Base-by-base conservation (phyloP, 2,113 vertebrate species). In the Sylvilagus bachmani region DNA sequence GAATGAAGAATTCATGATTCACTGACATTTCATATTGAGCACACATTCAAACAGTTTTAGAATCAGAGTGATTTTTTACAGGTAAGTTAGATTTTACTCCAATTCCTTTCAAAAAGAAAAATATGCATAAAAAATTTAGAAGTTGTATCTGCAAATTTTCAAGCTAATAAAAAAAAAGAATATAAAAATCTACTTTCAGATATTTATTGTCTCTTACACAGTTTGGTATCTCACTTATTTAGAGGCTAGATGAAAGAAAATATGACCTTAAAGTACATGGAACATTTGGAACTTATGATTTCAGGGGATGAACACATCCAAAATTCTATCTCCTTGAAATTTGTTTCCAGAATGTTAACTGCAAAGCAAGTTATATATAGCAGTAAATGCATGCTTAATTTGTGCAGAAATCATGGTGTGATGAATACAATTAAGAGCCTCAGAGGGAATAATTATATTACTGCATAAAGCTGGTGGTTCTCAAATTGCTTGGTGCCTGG, bases 341-440 rank as follows among this genome's bases (percentile, higher is more conserved):
- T 98, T 98, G 98, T 98, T 99, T 99, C 98, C 98, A 98, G 98
- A 98, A 99, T 99, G 98, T 98, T 99, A 99, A 98, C 98, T 98
- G 98, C 98, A 98, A 99, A 98, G 98, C 97, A 98, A 98, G 98
- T 99, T 99, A 98, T 98, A 98, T 98, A 98, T 99, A 99, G 98
- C 98, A 98, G 98, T 98, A 99, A 99, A 98, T 98, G 98, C 98
- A 98, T 98, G 98, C 98, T 98, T 99, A 99, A 99, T 99, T 98
- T 99, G 98, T 98, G 98, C 98, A 98, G 98, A 99, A 99, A 99
- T 98, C 98, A 99, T 99, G 98, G 98, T 98, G 98, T 98, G 98
- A 99, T 99, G 98, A 99, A 99, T 98, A 99, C 98, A 99, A 98
- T 99, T 99, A 99, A 99, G 98, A 98, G 98, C 98, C 98, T 99